Evolutionary conservation across 2,797 vertebrate species (phyloP).

Genomic region (Tragopan temminckii): DNA sequence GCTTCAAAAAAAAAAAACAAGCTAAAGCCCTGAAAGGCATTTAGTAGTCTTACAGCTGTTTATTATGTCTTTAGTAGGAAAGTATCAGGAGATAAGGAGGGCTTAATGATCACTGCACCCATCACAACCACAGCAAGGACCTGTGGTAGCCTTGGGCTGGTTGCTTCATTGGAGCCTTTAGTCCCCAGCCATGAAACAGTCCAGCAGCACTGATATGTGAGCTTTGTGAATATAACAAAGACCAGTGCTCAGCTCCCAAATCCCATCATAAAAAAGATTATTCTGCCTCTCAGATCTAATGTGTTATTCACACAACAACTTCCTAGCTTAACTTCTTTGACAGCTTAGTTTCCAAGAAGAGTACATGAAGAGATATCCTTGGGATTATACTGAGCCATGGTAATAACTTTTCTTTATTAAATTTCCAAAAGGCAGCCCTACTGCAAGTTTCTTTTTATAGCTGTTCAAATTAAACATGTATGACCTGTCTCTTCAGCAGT

Average conservation of each 20-base stretch:
- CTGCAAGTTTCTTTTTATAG: not conserved
- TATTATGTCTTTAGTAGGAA: not conserved
- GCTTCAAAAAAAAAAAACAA: not conserved
- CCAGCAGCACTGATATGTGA: rapidly evolving
- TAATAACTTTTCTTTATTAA: conserved; percentile 16
- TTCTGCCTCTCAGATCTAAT: not conserved
- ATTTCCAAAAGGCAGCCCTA: not conserved
- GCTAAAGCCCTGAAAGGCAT: no score
- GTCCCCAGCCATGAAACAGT: not conserved
- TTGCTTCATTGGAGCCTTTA: not conserved
- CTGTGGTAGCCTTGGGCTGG: not conserved
- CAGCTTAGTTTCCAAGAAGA: not conserved
- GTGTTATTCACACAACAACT: not conserved
- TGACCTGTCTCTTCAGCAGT: not conserved
- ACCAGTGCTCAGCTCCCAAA: not conserved
- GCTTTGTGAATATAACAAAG: not conserved
- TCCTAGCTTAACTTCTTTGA: not conserved
- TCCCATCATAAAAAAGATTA: not conserved
- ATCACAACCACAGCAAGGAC: rapidly evolving
- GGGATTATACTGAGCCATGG: not conserved
- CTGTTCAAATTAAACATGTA: not conserved
- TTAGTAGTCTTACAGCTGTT: not conserved
- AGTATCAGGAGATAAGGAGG: not conserved
- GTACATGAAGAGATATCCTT: not conserved
- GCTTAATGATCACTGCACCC: not conserved